Conservation (phyloP, 2,113 vertebrate genomes). For the Orycteropus afer region DNA sequence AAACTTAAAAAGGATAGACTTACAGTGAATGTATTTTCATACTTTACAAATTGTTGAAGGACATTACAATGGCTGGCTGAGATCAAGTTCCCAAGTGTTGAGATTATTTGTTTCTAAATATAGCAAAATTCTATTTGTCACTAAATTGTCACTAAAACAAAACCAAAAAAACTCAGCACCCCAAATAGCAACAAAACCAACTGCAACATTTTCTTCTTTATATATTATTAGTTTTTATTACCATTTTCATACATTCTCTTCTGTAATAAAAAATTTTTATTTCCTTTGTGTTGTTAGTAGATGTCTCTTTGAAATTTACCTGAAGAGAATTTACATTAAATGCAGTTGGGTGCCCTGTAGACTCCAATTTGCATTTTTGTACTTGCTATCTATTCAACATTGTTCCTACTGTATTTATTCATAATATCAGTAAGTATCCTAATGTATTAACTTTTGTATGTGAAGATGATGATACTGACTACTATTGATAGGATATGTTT, state of each 20-base stretch:
- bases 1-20: background rate
- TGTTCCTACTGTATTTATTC: background rate
- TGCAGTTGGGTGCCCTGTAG: background rate
- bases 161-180: background rate
- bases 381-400: background rate
- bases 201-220: background rate
- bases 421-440: background rate
- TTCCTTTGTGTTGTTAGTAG: background rate
- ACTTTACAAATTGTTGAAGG: background rate
- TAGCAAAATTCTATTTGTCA: background rate
- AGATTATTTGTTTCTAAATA: constrained; percentile 23
- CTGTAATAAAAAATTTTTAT: background rate
- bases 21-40: constrained; percentile 43
- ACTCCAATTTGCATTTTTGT: background rate
- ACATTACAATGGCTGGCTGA: background rate
- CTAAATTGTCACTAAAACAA: background rate
- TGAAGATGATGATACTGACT: background rate
- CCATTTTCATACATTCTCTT: background rate
- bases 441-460: background rate
- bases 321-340: background rate
- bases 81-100: background rate
- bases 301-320: constrained; percentile 25
- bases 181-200: background rate
- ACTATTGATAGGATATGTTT: background rate
- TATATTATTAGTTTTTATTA: background rate